Evolutionary conservation across 2,888 invertebrate genomes (phyloP).

Genomic region (Margaritifera margaritifera): DNA sequence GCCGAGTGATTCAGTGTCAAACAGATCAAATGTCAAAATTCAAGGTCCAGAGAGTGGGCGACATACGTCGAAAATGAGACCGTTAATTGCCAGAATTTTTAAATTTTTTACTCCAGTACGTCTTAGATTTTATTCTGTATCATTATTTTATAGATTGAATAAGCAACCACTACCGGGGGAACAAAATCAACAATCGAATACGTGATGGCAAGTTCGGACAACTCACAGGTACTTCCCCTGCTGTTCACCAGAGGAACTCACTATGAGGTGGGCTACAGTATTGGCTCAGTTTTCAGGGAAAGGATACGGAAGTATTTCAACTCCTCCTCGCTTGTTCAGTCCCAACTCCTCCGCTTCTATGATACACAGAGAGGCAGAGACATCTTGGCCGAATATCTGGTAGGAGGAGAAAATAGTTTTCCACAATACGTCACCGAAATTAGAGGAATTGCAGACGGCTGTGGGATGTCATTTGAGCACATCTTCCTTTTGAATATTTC

Average conservation of each 20-base stretch:
- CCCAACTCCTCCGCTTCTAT: slow-evolving; percentile 24
- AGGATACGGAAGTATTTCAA: slow-evolving; percentile 23
- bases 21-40: too few relatives aligned
- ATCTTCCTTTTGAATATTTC: slow-evolving; percentile 29
- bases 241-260: slow-evolving; percentile 23
- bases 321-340: slow-evolving; percentile 12
- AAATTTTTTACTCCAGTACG: too few relatives aligned
- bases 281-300: slow-evolving; percentile 23
- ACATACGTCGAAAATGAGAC: too few relatives aligned
- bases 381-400: slow-evolving; percentile 20
- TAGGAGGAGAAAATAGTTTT: slow-evolving; percentile 18
- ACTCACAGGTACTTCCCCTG: slow-evolving; percentile 2
- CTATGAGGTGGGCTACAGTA: slow-evolving; percentile 36
- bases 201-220: background rate
- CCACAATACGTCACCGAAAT: slow-evolving; percentile 35
- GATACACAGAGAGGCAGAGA: slow-evolving; percentile 18
- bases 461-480: slow-evolving; percentile 33
- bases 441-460: slow-evolving; percentile 39
- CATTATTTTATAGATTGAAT: too few relatives aligned
- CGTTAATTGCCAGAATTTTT: too few relatives aligned
- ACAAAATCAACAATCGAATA: slow-evolving; percentile 7
- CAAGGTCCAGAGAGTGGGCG: too few relatives aligned
- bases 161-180: too few relatives aligned
- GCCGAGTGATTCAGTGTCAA: too few relatives aligned
- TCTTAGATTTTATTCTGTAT: too few relatives aligned